These are phyloP conservation scores for Hydriomena furcata DNA, from an alignment of 2,888 invertebrate genomes.

Conservation along the genomic window DNA sequence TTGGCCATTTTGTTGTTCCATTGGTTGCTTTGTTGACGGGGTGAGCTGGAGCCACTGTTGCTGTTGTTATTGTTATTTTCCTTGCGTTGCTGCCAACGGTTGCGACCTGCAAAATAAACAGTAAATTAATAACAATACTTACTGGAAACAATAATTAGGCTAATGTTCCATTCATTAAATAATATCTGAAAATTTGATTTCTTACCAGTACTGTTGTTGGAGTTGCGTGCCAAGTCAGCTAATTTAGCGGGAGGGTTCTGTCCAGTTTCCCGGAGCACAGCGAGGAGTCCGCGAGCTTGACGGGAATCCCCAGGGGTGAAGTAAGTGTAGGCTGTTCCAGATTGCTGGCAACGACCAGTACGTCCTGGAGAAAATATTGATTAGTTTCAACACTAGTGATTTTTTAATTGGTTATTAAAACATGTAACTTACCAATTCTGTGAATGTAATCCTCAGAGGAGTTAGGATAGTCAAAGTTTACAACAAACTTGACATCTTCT, in stretches of 20 bases:
- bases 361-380: constrained; percentile 77
- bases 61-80: constrained; percentile 71
- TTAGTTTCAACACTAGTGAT: not conserved
- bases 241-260: constrained; percentile 92
- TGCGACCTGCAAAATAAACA: constrained; percentile 65
- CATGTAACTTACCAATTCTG: constrained; percentile 87
- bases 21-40: constrained; percentile 78
- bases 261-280: constrained; percentile 96
- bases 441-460: constrained; percentile 99
- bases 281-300: constrained; percentile 95
- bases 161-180: no score
- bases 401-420: not conserved
- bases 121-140: not conserved
- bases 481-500: constrained; percentile 98
- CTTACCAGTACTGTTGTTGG: constrained; percentile 75
- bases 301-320: constrained; percentile 96
- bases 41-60: constrained; percentile 75
- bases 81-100: constrained; percentile 85
- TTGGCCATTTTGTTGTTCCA: constrained; percentile 80
- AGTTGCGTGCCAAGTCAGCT: constrained; percentile 87
- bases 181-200: not conserved
- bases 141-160: no score
- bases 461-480: constrained; percentile 98
- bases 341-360: constrained; percentile 95
- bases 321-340: constrained; percentile 98